Percentiles rank a stretch among this genome's conserved stretches.
Evolutionary conservation across 2,888 invertebrate genomes (phyloP).

Genomic region (Mythimna loreyi): DNA sequence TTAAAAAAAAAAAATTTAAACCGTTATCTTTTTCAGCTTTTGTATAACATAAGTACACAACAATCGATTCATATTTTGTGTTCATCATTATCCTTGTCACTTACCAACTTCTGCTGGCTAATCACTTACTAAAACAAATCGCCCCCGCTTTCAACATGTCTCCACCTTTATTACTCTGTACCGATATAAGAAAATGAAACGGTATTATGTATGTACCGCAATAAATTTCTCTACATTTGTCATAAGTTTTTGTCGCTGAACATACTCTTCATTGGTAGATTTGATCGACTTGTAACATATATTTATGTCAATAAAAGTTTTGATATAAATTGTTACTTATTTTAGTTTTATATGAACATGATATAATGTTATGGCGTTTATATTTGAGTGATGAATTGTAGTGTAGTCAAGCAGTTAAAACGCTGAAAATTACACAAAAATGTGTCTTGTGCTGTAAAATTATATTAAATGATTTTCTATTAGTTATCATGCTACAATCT

Average conservation of each 20-base stretch:
- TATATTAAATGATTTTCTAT: background rate
- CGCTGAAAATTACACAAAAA: background rate
- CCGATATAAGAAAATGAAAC: slow-evolving; percentile 45
- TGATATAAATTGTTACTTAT: slow-evolving; percentile 1
- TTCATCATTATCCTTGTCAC: slow-evolving; percentile 1
- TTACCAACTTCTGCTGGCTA: slow-evolving; percentile 12
- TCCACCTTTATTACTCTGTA: slow-evolving; percentile 51
- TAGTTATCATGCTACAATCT: slow-evolving; percentile 1
- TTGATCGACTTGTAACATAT: slow-evolving; percentile 26
- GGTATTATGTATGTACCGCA: slow-evolving; percentile 30
- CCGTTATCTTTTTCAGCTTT: background rate
- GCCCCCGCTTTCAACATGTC: slow-evolving; percentile 49
- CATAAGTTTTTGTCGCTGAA: slow-evolving; percentile 32
- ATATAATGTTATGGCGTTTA: background rate
- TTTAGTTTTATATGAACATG: slow-evolving; percentile 46
- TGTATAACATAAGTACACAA: slow-evolving; percentile 23
- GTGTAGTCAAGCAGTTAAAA: background rate
- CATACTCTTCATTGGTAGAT: slow-evolving; percentile 13
- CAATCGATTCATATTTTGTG: slow-evolving; percentile 22
- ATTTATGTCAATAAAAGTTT: background rate
- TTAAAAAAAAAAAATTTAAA: no score
- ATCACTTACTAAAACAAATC: slow-evolving; percentile 23
- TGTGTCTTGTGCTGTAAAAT: background rate
- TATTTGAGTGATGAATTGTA: background rate
- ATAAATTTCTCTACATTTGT: slow-evolving; percentile 41